These are phyloP conservation scores for Urocitellus parryii DNA, from an alignment of 2,113 vertebrate species.

Conservation along the genomic window DNA sequence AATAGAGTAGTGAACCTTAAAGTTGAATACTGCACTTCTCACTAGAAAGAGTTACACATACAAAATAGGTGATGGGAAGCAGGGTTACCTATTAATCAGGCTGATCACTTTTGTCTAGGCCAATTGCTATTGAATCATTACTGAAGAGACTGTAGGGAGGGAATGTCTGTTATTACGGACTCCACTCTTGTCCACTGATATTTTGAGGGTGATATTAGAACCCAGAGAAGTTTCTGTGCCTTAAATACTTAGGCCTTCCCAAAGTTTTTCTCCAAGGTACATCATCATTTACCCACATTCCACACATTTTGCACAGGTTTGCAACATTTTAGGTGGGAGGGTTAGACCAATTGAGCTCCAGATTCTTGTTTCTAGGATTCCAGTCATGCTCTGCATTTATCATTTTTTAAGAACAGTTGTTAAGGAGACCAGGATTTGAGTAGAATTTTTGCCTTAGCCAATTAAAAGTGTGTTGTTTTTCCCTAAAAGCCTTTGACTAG, in stretches of 20 bases:
- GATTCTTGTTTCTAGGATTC: slow-evolving; percentile 40
- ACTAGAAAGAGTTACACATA: background rate
- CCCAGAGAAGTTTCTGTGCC: background rate
- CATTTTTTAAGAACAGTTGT: slow-evolving; percentile 10
- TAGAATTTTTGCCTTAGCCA: slow-evolving; percentile 3
- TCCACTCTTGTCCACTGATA: background rate
- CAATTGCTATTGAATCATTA: background rate
- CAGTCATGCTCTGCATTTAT: background rate
- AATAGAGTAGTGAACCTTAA: background rate
- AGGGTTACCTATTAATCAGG: background rate
- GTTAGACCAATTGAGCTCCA: background rate
- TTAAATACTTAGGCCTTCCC: background rate
- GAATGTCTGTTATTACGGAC: background rate
- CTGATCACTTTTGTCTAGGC: background rate
- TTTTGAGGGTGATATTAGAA: background rate
- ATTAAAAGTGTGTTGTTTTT: background rate
- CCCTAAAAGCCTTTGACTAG: background rate
- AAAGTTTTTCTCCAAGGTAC: background rate
- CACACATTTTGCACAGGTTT: background rate
- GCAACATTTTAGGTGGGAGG: background rate
- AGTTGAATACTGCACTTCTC: background rate
- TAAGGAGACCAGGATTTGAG: slow-evolving; percentile 33
- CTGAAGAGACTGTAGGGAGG: background rate
- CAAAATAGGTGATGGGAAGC: background rate
- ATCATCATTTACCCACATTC: background rate